A percentile compares a stretch with the other conserved stretches of the same genome.
These are phyloP conservation scores for Sylvilagus bachmani DNA, from an alignment of 2,113 vertebrate genomes.

Conservation along the genomic window DNA sequence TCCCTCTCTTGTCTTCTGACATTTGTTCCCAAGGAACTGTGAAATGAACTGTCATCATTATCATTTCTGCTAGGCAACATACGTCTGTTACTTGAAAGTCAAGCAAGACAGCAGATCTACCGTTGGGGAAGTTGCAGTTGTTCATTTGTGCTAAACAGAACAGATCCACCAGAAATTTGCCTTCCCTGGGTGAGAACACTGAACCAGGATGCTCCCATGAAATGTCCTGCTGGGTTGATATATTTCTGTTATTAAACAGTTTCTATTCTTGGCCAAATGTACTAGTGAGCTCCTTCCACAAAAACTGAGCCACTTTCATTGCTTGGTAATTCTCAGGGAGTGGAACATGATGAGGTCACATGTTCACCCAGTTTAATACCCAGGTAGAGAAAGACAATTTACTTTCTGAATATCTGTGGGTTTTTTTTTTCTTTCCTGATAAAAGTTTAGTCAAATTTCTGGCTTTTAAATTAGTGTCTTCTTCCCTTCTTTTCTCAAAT, in stretches of 20 bases:
- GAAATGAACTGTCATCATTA: not conserved
- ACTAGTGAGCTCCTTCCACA: not conserved
- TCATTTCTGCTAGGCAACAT: not conserved
- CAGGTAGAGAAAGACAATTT: not conserved
- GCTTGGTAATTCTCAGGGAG: not conserved
- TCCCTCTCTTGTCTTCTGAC: not conserved
- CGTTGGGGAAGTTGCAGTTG: not conserved
- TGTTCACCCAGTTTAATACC: not conserved
- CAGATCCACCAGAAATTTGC: not conserved
- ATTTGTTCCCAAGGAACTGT: slow-evolving; percentile 15
- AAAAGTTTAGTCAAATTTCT: not conserved
- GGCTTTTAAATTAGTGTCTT: not conserved
- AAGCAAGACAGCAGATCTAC: not conserved
- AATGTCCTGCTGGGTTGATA: not conserved
- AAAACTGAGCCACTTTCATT: not conserved
- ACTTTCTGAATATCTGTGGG: not conserved
- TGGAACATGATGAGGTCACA: not conserved
- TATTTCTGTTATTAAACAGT: not conserved
- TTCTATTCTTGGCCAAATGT: not conserved
- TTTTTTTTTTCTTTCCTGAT: not conserved
- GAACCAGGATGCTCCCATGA: not conserved
- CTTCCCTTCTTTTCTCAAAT: not conserved
- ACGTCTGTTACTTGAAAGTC: slow-evolving; percentile 42
- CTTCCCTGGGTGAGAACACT: not conserved
- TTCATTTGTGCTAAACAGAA: not conserved